Evolutionary conservation across 2,113 vertebrate genomes (phyloP).

Genomic region (Eubucco bourcierii): DNA sequence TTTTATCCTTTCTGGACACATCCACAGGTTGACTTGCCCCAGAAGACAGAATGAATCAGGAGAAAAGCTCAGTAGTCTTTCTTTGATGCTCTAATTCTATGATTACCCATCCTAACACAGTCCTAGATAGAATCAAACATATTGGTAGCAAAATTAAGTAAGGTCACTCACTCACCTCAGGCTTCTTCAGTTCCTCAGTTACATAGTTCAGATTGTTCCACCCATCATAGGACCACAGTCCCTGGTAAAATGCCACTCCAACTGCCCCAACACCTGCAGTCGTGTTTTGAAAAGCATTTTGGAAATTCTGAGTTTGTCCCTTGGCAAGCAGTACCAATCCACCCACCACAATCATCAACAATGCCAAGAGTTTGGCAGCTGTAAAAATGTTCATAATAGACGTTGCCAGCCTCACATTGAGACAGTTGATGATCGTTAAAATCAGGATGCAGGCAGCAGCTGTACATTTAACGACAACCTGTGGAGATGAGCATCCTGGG

Average conservation of each 20-base stretch:
- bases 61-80: neutral
- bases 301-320: slow-evolving; percentile 64
- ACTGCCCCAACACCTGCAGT: slow-evolving; percentile 58
- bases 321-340: slow-evolving; percentile 72
- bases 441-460: slow-evolving; percentile 74
- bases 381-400: slow-evolving; percentile 80
- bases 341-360: slow-evolving; percentile 79
- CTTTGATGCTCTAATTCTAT: neutral
- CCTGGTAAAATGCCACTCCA: slow-evolving; percentile 84
- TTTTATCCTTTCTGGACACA: neutral
- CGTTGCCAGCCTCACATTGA: slow-evolving; percentile 76
- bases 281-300: slow-evolving; percentile 77
- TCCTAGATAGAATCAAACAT: neutral
- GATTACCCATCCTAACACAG: neutral
- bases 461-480: slow-evolving; percentile 69
- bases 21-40: too few relatives aligned
- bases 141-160: neutral
- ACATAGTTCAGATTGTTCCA: slow-evolving; percentile 85
- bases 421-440: slow-evolving; percentile 71
- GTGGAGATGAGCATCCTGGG: slow-evolving; percentile 65
- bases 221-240: slow-evolving; percentile 83
- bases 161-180: slow-evolving; percentile 75
- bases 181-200: slow-evolving; percentile 83
- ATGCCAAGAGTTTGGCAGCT: slow-evolving; percentile 75
- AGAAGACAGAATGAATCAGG: neutral